Base-by-base conservation (phyloP, 2,888 invertebrate genomes). In the Pseudococcus jackbeardsleyi region DNA sequence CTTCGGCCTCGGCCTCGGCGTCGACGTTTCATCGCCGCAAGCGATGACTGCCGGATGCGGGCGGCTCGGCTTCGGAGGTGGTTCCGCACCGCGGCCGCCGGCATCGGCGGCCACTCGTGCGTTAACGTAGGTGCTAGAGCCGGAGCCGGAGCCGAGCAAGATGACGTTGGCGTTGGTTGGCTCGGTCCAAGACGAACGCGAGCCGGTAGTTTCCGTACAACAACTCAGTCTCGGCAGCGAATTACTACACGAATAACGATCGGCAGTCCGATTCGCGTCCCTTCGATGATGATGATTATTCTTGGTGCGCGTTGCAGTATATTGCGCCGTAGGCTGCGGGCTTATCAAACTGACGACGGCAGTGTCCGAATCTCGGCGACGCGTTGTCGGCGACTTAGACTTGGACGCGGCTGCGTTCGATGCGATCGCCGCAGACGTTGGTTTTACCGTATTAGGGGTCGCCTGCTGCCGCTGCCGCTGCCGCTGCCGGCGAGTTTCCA, bases 21-120 rank as follows among this genome's bases (percentile, higher is more conserved):
- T 1, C 39, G 50, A 11, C 22, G 17, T 42, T 46, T 33, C 26
- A 33, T 33, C 26, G 22, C 64, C 39, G 50, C 77, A 50, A 46
- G 19, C 22, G 39, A n/a, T n/a, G n/a, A 22, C 59, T 0, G 11
- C 8, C 39, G 17, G 68, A 15, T 64, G 9, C 59, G 39, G 26
- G 77, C 92, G 91, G 90, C 92, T 92, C 26, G 92, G 92, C 90
- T 92, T 92, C 12, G 91, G 90, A 17, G 91, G 90, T 9, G 90
- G 90, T 19, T 88, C 86, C 15, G 89, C 89, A 8, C 84, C 86
- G 54, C n/a, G n/a, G n/a, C n/a, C n/a, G 12, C 54, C 54, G 8
- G 6, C 54, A 6, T 8, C 54, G 54, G 54, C 54, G 8, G 5
- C n/a, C n/a, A n/a, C 54, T 12, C 15, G n/a, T 2, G 54, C 54